Percentiles rank a stretch among this genome's conserved stretches.
Evolutionary conservation across 1,140 invertebrate genomes (phyloP).

Genomic region (Drosophila mojavensis): DNA sequence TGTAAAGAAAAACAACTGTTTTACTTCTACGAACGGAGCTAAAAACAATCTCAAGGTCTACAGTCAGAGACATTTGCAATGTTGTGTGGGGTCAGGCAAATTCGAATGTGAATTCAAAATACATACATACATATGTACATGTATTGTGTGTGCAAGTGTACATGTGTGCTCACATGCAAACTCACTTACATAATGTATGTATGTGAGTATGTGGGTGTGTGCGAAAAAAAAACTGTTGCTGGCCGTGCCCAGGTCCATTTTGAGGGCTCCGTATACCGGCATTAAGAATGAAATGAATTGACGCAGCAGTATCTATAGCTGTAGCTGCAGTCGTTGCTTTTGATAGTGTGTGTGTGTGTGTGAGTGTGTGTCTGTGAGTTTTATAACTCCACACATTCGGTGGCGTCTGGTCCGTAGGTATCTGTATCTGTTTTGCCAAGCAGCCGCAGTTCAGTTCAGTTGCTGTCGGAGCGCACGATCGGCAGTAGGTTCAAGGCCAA

Average conservation of each 20-base stretch:
- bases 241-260: conserved; percentile 12
- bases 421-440: conserved; percentile 66
- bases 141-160: not conserved
- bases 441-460: conserved; percentile 10
- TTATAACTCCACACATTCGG: conserved; percentile 63
- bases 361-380: conserved; percentile 4
- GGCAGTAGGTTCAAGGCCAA: conserved; percentile 74
- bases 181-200: not conserved
- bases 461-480: conserved; percentile 35
- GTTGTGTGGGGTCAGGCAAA: conserved; percentile 79
- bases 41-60: conserved; percentile 65
- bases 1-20: not conserved
- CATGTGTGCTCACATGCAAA: not conserved
- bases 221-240: conserved; percentile 20
- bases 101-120: conserved; percentile 29
- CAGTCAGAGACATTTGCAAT: conserved; percentile 58
- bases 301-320: conserved; percentile 1
- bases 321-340: conserved; percentile 30
- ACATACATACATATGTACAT: conserved; percentile 14
- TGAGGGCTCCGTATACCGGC: not conserved
- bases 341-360: conserved; percentile 17
- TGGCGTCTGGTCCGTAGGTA: conserved; percentile 20
- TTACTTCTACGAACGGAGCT: conserved; percentile 2
- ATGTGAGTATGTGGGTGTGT: conserved; percentile 2
- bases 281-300: conserved; percentile 35